Base-by-base conservation (phyloP, 2,797 vertebrate genomes). In the Carapus acus region DNA sequence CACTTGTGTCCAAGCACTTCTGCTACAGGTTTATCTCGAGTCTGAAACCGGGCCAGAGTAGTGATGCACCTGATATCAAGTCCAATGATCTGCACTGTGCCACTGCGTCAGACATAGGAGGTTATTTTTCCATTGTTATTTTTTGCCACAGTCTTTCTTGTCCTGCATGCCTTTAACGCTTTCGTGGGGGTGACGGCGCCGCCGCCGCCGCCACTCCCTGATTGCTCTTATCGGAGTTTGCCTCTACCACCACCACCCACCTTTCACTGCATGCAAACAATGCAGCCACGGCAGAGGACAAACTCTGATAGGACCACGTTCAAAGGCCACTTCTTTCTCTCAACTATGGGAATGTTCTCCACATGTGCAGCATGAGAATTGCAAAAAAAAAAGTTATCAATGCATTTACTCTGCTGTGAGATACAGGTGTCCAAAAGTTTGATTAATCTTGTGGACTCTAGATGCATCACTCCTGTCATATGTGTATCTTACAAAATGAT, bases 241-340 rank as follows among this genome's bases (percentile, higher is more conserved):
- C 52, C 65, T 74, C 43, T 63, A 61, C 70, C 76, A 65, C 85
- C 75, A 69, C 84, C 81, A 83, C 85, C 69, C 59, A 74, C 73
- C 67, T 71, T 57, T 76, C 67, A 70, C 73, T 62, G 41, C 69
- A 68, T 77, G 64, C 88, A 90, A 87, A 86, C 75, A 75, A 56
- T 65, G 29, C 24, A 34, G 52, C 55, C 62, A 21, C 51, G 43
- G 46, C 36, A 43, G 41, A 74, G 67, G 66, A 39, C 43, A 67
- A 73, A 66, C 69, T 67, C 41, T 64, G 77, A 89, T 84, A 83
- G 78, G 73, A 65, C 49, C 65, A 62, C 67, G 84, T 87, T 86
- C 87, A 90, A 92, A 91, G 89, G 88, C 87, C 84, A 82, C 47
- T 68, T 72, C 83, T 83, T 86, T 82, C 62, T 46, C 71, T 71